Base-by-base conservation (phyloP, 2,113 vertebrate genomes). In the Atlantisia rogersi region DNA sequence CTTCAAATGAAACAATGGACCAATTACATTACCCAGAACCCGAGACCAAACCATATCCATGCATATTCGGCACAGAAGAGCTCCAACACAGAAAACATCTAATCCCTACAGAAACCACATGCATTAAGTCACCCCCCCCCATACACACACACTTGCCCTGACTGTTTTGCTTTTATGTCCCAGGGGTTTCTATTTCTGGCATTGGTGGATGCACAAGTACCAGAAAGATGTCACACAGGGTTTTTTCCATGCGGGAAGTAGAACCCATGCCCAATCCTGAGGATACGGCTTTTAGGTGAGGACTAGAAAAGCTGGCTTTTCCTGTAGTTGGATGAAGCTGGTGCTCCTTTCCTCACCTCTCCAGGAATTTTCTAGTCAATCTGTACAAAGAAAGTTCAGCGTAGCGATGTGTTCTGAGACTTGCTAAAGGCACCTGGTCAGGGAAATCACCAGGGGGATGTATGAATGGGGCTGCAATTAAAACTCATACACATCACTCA, bases 1-100 rank as follows among this genome's bases (percentile, higher is more conserved):
- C 98, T 98, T 60, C 81, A 97, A 75, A 70, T 44, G 52, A 83
- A 97, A 86, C 70, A 70, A 53, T 88, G 59, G 83, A 28, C 37
- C 59, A 39, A 21, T 44, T 42, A 55, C 13, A 52, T 53, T 81
- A 79, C 44, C 65, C 9, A 26, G 11, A 44, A 70, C 32, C 18
- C 5, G 28, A 42, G 24, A 35, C 26, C 50, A n/a, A 19, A 40
- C 29, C 79, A 22, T 18, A 71, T 14, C 53, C 22, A 6, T 20
- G 69, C 64, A 59, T 40, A 81, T 35, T 4, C 68, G 31, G 15
- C 19, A 82, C 18, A 29, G 4, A 86, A 50, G 5, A 48, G 14
- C 22, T 59, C 64, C 14, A 28, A 0, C 32, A 6, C 75, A 62
- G 55, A 65, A 32, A 88, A 67, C 8, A 37, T 50, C 10, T 12